Evolutionary conservation across 2,113 vertebrate species (phyloP), one percentile per base, ranked within the genome.

Genomic region (Malurus cyaneus): DNA sequence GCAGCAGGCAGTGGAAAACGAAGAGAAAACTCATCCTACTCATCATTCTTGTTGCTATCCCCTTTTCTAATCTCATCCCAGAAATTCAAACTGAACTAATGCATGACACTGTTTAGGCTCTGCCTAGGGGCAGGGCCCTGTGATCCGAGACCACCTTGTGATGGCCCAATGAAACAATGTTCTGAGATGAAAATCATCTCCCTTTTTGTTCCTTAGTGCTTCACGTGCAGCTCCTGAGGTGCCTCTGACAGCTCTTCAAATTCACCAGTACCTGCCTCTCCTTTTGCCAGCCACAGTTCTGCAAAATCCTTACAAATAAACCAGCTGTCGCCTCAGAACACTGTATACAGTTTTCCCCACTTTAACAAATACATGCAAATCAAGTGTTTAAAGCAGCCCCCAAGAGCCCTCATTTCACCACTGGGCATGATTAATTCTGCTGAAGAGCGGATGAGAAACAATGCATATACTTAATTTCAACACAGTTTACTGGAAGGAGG

Each of bases 21-120:
- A 67, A 86, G 92, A 53, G 0, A 67, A 86, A 93, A 53, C 15
- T 50, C 50, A 80, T 41, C 54, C 72, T 80, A 36, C 24, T 54
- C 36, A 14, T 14, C 0, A 0, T 34, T 20, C 47, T 56, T 54
- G 23, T 59, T 2, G 0, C 6, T n/a, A 49, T 65, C 5, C 14
- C 26, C 41, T 60, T 72, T 50, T 34, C 59, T 56, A 34, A 72
- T 65, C 36, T 71, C 54, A 72, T 44, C 41, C 11, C 29, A 44
- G 60, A 70, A 80, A 83, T 42, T 19, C n/a, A 50, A 71, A 31
- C 34, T 65, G 44, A 62, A 9, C 24, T 60, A 64, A 36, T 28
- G n/a, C 31, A 81, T 72, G 44, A 86, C 18, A 21, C 18, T 0
- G 2, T 14, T 31, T 20, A 39, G 49, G 32, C 36, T 80, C 64